Evolutionary conservation across 2,888 invertebrate species (phyloP), one percentile per base, ranked within the genome.

Genomic region (Cataglyphis livida): DNA sequence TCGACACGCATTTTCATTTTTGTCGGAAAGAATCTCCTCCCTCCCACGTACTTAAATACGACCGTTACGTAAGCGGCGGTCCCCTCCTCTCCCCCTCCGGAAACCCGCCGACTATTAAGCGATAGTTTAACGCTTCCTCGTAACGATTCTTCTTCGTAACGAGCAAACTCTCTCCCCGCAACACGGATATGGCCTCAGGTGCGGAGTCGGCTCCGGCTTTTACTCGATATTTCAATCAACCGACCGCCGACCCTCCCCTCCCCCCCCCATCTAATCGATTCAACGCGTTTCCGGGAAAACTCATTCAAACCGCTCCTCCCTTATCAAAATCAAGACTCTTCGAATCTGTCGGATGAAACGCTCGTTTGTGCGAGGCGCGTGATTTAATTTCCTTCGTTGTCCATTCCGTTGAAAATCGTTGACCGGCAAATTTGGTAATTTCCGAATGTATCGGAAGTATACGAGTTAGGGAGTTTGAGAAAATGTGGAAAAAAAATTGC

Each of bases 141-240:
- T 70, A 78, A 70, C 78, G 78, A 78, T 78, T 70, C 78, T 59
- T 78, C 71, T 70, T 78, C 59, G 32, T 78, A 78, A 78, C 71
- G 57, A 57, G 66, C 54, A 51, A 51, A 54, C 76, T n/a, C 54
- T 25, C 25, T 25, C 25, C 38, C 61, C 48, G 51, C 75, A 62
- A 48, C 44, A 32, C 41, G 35, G 44, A 18, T 51, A 28, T 32
- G 25, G 18, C 51, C 65, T 65, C 75, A 76, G 75, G 65, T 76
- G 75, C 51, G 28, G 18, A 51, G 2, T 64, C 75, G 48, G 51
- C 18, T 54, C 21, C 57, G 12, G 78, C 57, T 70, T 70, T 78
- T 57, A 78, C 70, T 32, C 78, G 59, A 70, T 70, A 78, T 78
- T 70, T 78, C 78, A 70, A 78, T 78, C 71, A 78, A 44, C 59